A percentile compares a stretch with the other conserved stretches of the same genome.
These are phyloP conservation scores for Natrix natrix DNA, from an alignment of 2,797 vertebrate genomes.

Conservation along the genomic window DNA sequence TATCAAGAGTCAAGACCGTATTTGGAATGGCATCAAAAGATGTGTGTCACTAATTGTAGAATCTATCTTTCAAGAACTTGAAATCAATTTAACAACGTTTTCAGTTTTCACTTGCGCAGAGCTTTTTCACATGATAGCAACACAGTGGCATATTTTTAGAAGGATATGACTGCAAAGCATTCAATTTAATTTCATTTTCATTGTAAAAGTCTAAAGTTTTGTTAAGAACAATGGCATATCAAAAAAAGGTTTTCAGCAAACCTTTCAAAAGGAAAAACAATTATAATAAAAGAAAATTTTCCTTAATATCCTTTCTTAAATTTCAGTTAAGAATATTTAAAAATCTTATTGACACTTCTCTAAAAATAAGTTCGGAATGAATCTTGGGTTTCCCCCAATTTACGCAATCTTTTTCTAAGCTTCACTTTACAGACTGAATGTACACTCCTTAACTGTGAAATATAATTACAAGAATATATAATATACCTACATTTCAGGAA, in stretches of 20 bases:
- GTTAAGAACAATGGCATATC: conserved; percentile 24
- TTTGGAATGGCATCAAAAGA: conserved; percentile 43
- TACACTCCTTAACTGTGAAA: neutral
- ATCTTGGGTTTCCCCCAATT: neutral
- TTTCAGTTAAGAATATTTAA: neutral
- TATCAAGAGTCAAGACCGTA: conserved; percentile 43
- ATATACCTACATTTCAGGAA: neutral
- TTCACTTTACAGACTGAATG: neutral
- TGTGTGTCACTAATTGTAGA: conserved; percentile 49
- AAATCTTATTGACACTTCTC: neutral
- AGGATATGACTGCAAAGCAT: conserved; percentile 23
- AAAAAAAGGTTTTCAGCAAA: conserved; percentile 54
- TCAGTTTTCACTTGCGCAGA: conserved; percentile 35
- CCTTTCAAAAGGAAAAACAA: conserved; percentile 45
- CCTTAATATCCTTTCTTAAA: neutral
- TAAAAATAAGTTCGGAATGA: neutral
- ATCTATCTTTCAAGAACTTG: conserved; percentile 39
- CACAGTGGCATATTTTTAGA: neutral
- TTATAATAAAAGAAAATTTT: neutral
- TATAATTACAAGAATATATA: neutral
- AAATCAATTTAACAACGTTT: conserved; percentile 60
- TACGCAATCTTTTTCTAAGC: neutral
- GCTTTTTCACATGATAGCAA: conserved; percentile 15
- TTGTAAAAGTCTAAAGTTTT: conserved; percentile 62
- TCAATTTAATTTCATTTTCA: conserved; percentile 43